Base-by-base conservation (phyloP, 2,797 vertebrate genomes). In the Limosa lapponica region DNA sequence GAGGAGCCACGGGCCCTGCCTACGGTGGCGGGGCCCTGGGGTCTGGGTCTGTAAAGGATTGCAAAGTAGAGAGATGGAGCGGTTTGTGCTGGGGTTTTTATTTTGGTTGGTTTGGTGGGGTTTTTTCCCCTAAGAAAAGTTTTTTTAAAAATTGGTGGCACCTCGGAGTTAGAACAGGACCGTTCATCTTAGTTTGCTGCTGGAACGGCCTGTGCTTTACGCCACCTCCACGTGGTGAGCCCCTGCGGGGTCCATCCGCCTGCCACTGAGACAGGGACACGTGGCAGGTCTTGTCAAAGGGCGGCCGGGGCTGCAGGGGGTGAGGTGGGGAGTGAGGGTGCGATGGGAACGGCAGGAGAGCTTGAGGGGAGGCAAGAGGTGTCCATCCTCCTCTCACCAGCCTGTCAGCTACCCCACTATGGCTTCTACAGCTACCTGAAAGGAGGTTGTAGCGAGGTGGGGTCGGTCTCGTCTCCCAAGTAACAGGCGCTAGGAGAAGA, bases 391-490 rank as follows among this genome's bases (percentile, higher is more conserved):
- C 36, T 48, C 34, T n/a, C 34, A 13, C 6, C 71, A 36, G 18
- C 15, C 14, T 0, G 0, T 13, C 3, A 1, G 14, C 57, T n/a
- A 10, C 52, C 19, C 49, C 1, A 3, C 22, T 39, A 23, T 5
- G 4, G 4, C 37, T 28, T 28, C 44, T 58, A 16, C 17, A 39
- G 5, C 13, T 23, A 3, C 30, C 19, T 41, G 54, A 41, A 7
- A 51, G 44, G 55, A 51, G 37, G 46, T 4, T 43, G 55, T 43
- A 34, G 30, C 2, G 4, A 25, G 46, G 37, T 36, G 32, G 23
- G 6, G 6, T 37, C 0, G 0, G 23, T 25, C 48, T 82, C 10
- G 6, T 43, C 39, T 43, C 61, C 20, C 39, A 43, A 10, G 13
- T 23, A 32, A 16, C 39, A 32, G 30, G 39, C 3, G 20, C 22